Evolutionary conservation across 2,888 invertebrate species (phyloP).

Genomic region (Agrotis ipsilon): DNA sequence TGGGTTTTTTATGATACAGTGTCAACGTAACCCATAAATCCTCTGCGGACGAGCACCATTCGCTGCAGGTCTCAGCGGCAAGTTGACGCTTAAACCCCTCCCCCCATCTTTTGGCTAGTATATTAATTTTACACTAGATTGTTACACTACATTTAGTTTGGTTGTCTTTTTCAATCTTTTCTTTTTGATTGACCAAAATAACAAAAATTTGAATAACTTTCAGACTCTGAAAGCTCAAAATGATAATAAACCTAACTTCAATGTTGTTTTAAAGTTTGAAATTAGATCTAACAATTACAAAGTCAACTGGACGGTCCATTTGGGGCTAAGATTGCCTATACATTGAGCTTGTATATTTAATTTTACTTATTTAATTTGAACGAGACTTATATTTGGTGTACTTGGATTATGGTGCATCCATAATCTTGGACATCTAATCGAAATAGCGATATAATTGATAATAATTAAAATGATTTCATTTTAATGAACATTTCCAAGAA

Average conservation of each 20-base stretch:
- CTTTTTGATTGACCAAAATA: no score
- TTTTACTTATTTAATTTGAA: no score
- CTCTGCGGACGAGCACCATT: no score
- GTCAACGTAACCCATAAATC: no score
- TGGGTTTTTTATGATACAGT: no score
- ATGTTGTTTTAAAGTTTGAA: constrained; percentile 1
- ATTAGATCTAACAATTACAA: background rate
- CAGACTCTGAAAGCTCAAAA: background rate
- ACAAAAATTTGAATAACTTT: background rate
- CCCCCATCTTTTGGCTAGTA: no score
- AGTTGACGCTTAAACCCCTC: no score
- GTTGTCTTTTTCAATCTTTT: no score
- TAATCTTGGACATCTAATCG: background rate
- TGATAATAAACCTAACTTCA: constrained; percentile 1
- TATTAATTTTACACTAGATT: no score
- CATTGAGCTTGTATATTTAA: background rate
- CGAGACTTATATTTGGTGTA: background rate
- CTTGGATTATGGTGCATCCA: background rate
- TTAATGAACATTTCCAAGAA: constrained; percentile 13
- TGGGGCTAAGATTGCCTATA: background rate
- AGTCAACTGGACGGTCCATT: background rate
- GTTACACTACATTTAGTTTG: no score
- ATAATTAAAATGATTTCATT: background rate
- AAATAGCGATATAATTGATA: background rate
- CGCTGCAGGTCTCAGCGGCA: no score